Evolutionary conservation across 2,888 invertebrate species (phyloP).

Genomic region (Drosophila testacea): DNA sequence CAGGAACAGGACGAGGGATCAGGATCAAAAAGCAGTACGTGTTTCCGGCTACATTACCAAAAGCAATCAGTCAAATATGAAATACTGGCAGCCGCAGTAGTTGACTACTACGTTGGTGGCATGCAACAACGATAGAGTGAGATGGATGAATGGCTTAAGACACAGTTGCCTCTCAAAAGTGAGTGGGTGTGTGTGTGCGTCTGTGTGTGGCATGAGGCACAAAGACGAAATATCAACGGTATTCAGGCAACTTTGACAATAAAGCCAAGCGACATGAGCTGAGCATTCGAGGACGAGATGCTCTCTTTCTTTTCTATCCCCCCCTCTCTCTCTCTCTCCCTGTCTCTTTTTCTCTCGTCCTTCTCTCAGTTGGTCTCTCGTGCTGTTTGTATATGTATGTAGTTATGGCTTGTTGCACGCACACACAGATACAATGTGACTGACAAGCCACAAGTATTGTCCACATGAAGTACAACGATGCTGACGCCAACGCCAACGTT

Average conservation of each 20-base stretch:
- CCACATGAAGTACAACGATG: slow-evolving; percentile 63
- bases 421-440: slow-evolving; percentile 54
- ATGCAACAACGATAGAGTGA: slow-evolving; percentile 30
- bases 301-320: slow-evolving; percentile 10
- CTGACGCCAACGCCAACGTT: slow-evolving; percentile 26
- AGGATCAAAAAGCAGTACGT: slow-evolving; percentile 34
- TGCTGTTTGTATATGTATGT: slow-evolving; percentile 47
- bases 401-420: slow-evolving; percentile 54
- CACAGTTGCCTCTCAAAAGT: slow-evolving; percentile 15
- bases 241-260: slow-evolving; percentile 61
- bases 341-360: background rate
- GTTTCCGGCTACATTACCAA: slow-evolving; percentile 68
- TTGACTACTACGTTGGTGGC: slow-evolving; percentile 45
- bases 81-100: slow-evolving; percentile 71
- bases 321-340: background rate
- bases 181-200: slow-evolving; percentile 6
- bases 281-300: slow-evolving; percentile 67
- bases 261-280: slow-evolving; percentile 69
- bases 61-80: slow-evolving; percentile 80
- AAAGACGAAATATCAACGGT: slow-evolving; percentile 39
- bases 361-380: background rate
- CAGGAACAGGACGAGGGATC: slow-evolving; percentile 14
- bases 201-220: slow-evolving; percentile 6
- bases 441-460: slow-evolving; percentile 79
- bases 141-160: slow-evolving; percentile 56